phyloP scores from a whole-genome alignment of 2,888 invertebrate genomes.

The Amphipoea lucens region DNA sequence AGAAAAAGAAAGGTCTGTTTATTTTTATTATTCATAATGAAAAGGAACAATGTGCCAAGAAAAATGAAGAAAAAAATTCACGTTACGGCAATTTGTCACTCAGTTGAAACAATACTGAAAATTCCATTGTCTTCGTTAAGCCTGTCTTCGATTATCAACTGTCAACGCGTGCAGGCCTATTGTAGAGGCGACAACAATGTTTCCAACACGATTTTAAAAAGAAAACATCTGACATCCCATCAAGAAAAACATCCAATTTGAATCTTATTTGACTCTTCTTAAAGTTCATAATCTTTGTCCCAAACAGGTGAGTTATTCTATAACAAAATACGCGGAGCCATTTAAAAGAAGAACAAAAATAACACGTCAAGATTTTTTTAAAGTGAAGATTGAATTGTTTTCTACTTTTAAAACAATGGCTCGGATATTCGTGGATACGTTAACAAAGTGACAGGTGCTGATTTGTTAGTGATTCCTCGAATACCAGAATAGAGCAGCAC shows the following conservation, averaged over 20 bases:
- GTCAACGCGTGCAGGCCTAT: conserved; percentile 83
- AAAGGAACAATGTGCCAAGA: conserved; percentile 76
- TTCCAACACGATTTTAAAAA: conserved; percentile 63
- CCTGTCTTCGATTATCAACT: conserved; percentile 81
- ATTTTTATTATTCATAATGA: conserved; percentile 70
- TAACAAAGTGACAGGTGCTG: conserved; percentile 86
- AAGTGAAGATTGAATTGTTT: conserved; percentile 84
- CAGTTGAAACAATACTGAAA: conserved; percentile 78
- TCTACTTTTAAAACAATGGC: conserved; percentile 84
- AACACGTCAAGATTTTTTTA: conserved; percentile 74
- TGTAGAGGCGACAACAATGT: conserved; percentile 83
- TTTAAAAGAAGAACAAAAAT: conserved; percentile 80
- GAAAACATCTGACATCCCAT: conserved; percentile 57
- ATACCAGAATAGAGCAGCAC: conserved; percentile 81
- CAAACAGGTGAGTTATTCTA: conserved; percentile 68
- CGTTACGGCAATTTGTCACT: conserved; percentile 84
- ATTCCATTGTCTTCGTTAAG: conserved; percentile 79
- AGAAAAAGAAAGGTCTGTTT: conserved; percentile 67
- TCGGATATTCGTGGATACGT: conserved; percentile 79
- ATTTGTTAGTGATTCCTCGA: conserved; percentile 83
- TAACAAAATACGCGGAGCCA: conserved; percentile 68
- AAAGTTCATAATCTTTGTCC: conserved; percentile 57
- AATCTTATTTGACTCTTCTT: conserved; percentile 58
- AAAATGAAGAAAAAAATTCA: conserved; percentile 70
- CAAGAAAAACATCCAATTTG: conserved; percentile 49